Evolutionary conservation across 2,888 invertebrate species (phyloP).

Genomic region (Acanthosoma haemorrhoidale): DNA sequence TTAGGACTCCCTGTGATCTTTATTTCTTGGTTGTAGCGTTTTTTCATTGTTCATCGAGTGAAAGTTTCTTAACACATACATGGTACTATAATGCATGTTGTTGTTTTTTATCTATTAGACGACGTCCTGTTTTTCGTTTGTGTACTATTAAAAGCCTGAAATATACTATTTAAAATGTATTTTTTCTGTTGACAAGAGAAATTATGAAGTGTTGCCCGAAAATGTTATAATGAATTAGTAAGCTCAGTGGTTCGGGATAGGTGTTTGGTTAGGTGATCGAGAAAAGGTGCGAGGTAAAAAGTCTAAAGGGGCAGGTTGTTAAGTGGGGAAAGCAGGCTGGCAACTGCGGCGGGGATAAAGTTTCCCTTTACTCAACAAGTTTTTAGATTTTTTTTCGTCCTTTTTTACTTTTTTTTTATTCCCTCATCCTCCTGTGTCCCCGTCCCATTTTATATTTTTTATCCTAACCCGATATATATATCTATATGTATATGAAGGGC

Average conservation of each 20-base stretch:
- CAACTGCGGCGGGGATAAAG: background rate
- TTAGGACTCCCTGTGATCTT: too few relatives aligned
- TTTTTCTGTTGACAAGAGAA: too few relatives aligned
- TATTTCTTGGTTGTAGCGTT: too few relatives aligned
- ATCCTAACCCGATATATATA: background rate
- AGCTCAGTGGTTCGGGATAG: constrained; percentile 2
- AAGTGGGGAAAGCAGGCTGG: constrained; percentile 11
- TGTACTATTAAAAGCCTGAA: too few relatives aligned
- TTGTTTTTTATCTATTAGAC: too few relatives aligned
- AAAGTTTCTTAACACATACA: too few relatives aligned
- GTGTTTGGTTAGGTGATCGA: background rate
- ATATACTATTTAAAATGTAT: too few relatives aligned
- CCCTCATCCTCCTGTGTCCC: background rate
- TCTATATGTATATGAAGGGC: background rate
- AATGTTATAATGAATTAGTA: background rate
- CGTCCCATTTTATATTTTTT: constrained; percentile 10
- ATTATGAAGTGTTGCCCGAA: background rate
- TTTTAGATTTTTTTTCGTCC: constrained; percentile 2
- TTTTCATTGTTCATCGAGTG: too few relatives aligned
- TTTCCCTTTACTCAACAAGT: constrained; percentile 12
- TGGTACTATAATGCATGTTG: too few relatives aligned
- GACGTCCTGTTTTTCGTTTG: too few relatives aligned
- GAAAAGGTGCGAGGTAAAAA: constrained; percentile 17
- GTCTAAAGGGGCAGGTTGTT: constrained; percentile 17
- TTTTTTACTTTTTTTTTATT: background rate